These are phyloP conservation scores for Callionymus lyra DNA, from an alignment of 2,113 vertebrate genomes.

Conservation along the genomic window DNA sequence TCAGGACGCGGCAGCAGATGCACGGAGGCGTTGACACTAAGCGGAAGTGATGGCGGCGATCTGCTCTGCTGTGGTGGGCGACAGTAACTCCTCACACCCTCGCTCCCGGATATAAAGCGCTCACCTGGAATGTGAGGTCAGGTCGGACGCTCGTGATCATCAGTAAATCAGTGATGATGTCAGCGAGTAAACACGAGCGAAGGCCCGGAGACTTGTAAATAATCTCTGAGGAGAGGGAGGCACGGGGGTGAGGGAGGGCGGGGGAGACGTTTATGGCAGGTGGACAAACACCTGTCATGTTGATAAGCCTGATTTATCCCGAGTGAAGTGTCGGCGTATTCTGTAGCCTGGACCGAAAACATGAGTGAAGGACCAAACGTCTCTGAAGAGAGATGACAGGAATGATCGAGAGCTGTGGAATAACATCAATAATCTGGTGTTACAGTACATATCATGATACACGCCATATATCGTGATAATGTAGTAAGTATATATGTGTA, in stretches of 20 bases:
- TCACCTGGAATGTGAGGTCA: constrained; percentile 19
- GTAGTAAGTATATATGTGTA: too few species aligned
- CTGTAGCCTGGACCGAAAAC: too few species aligned
- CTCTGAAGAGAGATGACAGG: too few species aligned
- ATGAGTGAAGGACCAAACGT: too few species aligned
- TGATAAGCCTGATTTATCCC: constrained; percentile 82
- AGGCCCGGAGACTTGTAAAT: constrained; percentile 62
- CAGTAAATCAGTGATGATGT: constrained; percentile 57
- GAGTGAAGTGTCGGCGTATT: constrained; percentile 70
- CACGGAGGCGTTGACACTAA: constrained; percentile 37
- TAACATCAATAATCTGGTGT: too few species aligned
- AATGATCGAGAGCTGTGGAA: too few species aligned
- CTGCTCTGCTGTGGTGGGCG: constrained; percentile 27
- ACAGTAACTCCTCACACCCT: constrained; percentile 30
- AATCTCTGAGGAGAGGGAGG: constrained; percentile 49
- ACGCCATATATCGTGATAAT: too few species aligned
- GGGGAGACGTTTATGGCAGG: constrained; percentile 76
- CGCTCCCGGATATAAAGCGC: constrained; percentile 35
- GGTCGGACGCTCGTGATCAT: constrained; percentile 62
- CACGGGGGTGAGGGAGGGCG: constrained; percentile 62
- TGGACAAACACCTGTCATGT: constrained; percentile 83
- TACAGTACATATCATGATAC: too few species aligned
- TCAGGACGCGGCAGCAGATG: constrained; percentile 17
- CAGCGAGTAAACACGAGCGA: constrained; percentile 53
- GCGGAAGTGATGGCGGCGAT: constrained; percentile 30